Conservation (phyloP, 2,113 vertebrate species). For the Elaphurus davidianus region DNA sequence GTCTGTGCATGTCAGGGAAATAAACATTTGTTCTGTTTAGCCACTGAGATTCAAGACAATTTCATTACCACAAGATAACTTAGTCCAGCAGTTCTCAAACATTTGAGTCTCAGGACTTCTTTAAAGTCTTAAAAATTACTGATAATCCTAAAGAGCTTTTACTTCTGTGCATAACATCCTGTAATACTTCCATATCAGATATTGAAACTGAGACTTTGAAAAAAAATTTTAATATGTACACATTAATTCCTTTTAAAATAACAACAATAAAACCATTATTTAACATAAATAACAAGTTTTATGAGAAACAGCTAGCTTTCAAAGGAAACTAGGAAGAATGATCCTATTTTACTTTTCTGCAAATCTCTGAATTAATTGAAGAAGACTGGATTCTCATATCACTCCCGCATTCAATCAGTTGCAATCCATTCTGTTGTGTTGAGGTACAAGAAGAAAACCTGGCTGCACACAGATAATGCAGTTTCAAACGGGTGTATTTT, state of each 20-base stretch:
- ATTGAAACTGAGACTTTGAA: neutral
- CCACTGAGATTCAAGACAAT: neutral
- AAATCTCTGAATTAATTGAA: slow-evolving; percentile 45
- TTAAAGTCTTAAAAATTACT: neutral
- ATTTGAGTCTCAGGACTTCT: neutral
- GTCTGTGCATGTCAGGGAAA: neutral
- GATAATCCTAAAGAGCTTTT: slow-evolving; percentile 14
- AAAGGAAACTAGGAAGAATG: slow-evolving; percentile 29
- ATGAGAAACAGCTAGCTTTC: slow-evolving; percentile 20
- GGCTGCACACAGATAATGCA: neutral
- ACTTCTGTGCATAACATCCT: neutral
- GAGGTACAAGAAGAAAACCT: neutral
- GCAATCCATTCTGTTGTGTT: neutral
- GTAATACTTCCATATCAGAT: neutral
- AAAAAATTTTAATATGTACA: neutral
- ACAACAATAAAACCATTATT: neutral
- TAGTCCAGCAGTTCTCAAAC: neutral
- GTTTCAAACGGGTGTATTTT: neutral
- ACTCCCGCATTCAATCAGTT: neutral
- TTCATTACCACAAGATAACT: slow-evolving; percentile 35
- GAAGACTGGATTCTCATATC: slow-evolving; percentile 34
- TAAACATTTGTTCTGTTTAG: neutral
- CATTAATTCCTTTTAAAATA: slow-evolving; percentile 44
- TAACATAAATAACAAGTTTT: neutral
- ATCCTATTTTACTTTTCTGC: slow-evolving; percentile 26